Conservation (phyloP, 2,797 vertebrate species). For the Clarias fuscus region DNA sequence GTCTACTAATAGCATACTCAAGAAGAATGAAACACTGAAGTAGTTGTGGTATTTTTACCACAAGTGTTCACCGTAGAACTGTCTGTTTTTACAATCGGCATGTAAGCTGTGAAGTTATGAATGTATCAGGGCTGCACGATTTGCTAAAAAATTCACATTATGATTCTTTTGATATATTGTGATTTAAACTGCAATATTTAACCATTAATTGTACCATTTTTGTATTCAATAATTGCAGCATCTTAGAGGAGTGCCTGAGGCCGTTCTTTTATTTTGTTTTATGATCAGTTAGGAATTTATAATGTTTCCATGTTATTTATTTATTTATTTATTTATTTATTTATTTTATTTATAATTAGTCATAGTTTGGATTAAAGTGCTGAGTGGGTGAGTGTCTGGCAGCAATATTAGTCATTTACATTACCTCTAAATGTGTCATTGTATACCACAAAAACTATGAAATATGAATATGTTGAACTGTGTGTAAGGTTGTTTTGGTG, state of each 20-base stretch:
- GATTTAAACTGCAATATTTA: no score
- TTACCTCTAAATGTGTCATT: conserved; percentile 6
- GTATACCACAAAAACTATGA: neutral
- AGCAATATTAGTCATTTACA: conserved; percentile 22
- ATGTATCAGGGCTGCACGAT: no score
- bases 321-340: neutral
- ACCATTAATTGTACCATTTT: no score
- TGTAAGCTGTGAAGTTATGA: neutral
- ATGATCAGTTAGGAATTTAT: neutral
- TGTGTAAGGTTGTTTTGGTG: no score
- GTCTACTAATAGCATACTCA: neutral
- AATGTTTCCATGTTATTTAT: neutral
- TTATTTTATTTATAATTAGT: conserved; percentile 2
- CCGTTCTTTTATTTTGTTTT: conserved; percentile 5
- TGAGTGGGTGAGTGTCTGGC: conserved; percentile 16
- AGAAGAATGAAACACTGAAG: neutral
- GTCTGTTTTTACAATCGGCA: neutral
- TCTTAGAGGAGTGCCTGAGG: neutral
- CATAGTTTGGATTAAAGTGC: conserved; percentile 17
- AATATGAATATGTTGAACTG: neutral
- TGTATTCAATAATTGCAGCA: no score
- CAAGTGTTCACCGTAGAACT: neutral
- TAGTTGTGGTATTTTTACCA: neutral
- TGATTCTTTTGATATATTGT: no score
- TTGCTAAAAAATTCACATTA: no score